Evolutionary conservation across 2,113 vertebrate species (phyloP), one percentile per base, ranked within the genome.

Genomic region (Prionailurus viverrinus): DNA sequence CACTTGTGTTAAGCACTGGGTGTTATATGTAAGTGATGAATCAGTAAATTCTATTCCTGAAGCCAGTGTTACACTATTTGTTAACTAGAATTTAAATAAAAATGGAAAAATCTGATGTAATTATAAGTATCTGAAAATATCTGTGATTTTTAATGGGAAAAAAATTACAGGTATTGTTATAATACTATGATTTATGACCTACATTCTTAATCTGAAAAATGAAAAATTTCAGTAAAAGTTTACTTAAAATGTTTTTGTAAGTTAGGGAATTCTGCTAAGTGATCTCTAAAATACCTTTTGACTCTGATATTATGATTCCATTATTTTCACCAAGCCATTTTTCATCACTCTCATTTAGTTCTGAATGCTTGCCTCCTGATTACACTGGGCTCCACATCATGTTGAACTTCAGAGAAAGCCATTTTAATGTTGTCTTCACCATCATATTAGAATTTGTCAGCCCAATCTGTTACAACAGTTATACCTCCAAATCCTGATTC

Each of bases 101-200:
- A 61, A 61, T 61, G 5, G 58, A 9, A 23, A 23, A 61, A 61
- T 23, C 19, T 61, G 58, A 8, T 61, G 7, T 61, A 61, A 61
- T 61, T 25, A 80, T 48, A 89, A 81, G 61, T 68, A 89, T 80
- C 48, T 84, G 27, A 89, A 89, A 92, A 74, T 86, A 81, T 15
- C 55, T 53, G 7, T 89, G 21, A 83, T 91, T 41, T 51, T 25
- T n/a, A 55, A n/a, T 55, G 13, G 14, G 71, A 66, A 89, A 65
- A 80, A 74, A 94, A 86, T 74, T 69, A 63, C 27, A 91, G 41
- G 16, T 73, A 55, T 31, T 65, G 10, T 36, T 63, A 53, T 55
- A 68, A 39, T 14, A 33, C 6, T 69, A 25, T 65, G n/a, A 89
- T 39, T 58, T 89, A 25, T 55, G 7, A 21, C 36, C 18, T 53